Percentiles rank a stretch among this genome's conserved stretches.
Conservation (phyloP, 1,140 invertebrate genomes). For the Camponotus vicinus region DNA sequence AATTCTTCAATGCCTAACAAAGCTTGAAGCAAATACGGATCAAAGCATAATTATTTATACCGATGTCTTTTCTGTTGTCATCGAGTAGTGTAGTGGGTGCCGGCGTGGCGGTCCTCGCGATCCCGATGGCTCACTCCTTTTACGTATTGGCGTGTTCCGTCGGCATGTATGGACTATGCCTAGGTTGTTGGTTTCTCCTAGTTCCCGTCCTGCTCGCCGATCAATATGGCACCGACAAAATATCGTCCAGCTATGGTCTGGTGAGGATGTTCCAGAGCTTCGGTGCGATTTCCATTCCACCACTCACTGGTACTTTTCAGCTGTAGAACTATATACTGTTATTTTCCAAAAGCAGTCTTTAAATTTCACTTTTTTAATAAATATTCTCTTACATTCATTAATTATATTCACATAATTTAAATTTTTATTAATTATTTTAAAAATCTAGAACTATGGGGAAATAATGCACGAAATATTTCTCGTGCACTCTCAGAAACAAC, state of each 20-base stretch:
- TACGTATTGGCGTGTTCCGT: constrained; percentile 88
- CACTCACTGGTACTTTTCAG: constrained; percentile 87
- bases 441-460: neutral
- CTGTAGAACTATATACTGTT: neutral
- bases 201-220: constrained; percentile 91
- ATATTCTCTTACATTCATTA: neutral
- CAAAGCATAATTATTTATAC: neutral
- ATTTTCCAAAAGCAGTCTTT: neutral
- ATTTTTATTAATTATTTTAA: too few species aligned
- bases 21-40: too few species aligned
- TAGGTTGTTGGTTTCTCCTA: constrained; percentile 92
- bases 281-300: constrained; percentile 91
- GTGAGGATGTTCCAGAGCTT: constrained; percentile 92
- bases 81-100: constrained; percentile 89
- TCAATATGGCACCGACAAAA: constrained; percentile 90
- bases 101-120: constrained; percentile 89
- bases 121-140: constrained; percentile 89
- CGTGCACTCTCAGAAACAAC: neutral
- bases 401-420: neutral
- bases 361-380: too few species aligned
- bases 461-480: neutral
- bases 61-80: neutral
- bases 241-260: constrained; percentile 91
- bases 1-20: neutral
- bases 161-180: constrained; percentile 90